Evolutionary conservation across 2,113 vertebrate species (phyloP).

Genomic region (Zapornia atra): DNA sequence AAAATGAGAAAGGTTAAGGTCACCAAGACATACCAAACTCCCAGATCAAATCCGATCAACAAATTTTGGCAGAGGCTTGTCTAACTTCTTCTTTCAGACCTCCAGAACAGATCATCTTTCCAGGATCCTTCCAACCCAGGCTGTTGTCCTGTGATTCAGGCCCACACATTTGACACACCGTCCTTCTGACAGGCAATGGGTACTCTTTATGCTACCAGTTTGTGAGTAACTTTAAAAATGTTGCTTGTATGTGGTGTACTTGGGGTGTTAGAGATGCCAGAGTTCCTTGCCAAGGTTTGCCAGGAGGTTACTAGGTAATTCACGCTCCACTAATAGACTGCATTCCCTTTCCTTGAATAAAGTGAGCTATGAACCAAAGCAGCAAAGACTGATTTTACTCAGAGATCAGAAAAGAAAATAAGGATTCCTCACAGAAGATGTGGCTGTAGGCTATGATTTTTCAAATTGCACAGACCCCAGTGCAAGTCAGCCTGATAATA

Average conservation of each 20-base stretch:
- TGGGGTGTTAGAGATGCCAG: neutral
- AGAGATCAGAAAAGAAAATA: neutral
- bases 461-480: neutral
- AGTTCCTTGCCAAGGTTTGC: neutral
- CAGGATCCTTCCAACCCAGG: neutral
- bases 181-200: neutral
- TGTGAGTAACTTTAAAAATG: neutral
- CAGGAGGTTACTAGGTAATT: neutral
- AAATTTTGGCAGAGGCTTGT: neutral
- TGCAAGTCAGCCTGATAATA: neutral
- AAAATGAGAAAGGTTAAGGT: neutral
- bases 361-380: neutral
- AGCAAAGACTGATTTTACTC: neutral
- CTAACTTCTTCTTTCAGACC: neutral
- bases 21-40: neutral
- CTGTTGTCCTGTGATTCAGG: neutral
- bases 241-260: neutral
- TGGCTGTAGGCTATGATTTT: neutral
- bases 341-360: neutral
- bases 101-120: neutral
- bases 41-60: neutral
- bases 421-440: neutral
- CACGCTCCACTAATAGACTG: neutral
- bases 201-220: neutral
- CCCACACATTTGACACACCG: neutral